phyloP scores from a whole-genome alignment of 2,113 vertebrate genomes.

The Bubalus kerabau region DNA sequence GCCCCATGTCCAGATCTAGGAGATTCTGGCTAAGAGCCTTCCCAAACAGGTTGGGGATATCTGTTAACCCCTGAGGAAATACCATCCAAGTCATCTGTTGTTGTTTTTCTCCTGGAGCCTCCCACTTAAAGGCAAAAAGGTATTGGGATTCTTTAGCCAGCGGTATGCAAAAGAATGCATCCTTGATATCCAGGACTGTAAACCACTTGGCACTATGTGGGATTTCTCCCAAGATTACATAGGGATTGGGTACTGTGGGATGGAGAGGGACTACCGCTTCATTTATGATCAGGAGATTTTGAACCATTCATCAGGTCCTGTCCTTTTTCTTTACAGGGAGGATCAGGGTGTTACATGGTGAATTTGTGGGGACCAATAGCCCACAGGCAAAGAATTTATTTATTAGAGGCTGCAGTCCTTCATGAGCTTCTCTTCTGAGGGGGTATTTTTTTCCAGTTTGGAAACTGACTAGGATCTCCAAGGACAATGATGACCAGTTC shows the following conservation, averaged over 20 bases:
- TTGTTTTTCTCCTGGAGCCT: background rate
- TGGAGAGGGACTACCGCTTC: background rate
- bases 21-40: background rate
- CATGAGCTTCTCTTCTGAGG: background rate
- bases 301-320: rapidly evolving
- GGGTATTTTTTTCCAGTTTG: background rate
- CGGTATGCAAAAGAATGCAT: background rate
- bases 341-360: background rate
- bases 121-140: background rate
- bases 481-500: background rate
- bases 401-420: background rate
- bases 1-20: background rate
- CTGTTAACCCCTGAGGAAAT: background rate
- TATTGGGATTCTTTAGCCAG: background rate
- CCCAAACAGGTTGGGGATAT: background rate
- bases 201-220: background rate
- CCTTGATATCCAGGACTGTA: background rate
- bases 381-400: background rate
- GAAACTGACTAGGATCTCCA: background rate
- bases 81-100: background rate
- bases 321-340: background rate
- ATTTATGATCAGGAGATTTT: background rate
- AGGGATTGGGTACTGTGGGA: background rate
- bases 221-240: background rate
- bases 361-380: background rate